Evolutionary conservation across 2,113 vertebrate species (phyloP).

Genomic region (Eidolon helvum): DNA sequence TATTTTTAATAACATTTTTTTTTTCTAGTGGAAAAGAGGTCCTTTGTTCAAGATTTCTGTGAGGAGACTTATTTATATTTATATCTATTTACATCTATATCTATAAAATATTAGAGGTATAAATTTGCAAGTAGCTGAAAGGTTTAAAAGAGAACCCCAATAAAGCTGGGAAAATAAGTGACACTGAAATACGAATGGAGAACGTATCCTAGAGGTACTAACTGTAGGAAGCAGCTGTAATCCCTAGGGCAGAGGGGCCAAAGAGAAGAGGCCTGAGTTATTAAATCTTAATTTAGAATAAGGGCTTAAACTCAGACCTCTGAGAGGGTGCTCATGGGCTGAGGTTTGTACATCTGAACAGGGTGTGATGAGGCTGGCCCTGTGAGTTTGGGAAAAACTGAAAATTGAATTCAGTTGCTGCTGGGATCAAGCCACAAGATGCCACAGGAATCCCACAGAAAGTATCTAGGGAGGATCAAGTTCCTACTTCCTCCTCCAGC

Average conservation of each 20-base stretch:
- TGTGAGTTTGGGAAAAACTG: not conserved
- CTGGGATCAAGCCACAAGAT: not conserved
- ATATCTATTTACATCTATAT: not conserved
- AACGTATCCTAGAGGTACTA: not conserved
- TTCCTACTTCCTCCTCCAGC: not conserved
- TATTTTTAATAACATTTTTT: not conserved
- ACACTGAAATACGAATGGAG: too few species aligned
- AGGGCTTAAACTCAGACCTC: not conserved
- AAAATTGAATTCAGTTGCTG: not conserved
- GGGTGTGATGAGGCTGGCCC: not conserved
- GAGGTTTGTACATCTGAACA: not conserved
- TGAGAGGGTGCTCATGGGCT: not conserved
- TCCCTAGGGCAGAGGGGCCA: not conserved
- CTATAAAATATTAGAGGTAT: not conserved
- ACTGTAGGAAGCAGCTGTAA: not conserved
- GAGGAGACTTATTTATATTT: not conserved
- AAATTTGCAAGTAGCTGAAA: not conserved
- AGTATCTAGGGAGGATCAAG: fast-evolving
- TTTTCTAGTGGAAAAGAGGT: not conserved
- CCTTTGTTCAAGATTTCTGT: not conserved
- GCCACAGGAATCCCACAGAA: not conserved
- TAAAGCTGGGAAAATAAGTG: too few species aligned
- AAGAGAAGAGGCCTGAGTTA: not conserved
- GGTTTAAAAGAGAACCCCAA: not conserved
- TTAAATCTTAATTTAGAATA: not conserved